Conservation (phyloP, 2,797 vertebrate genomes). For the Sphenopsis melanotis region DNA sequence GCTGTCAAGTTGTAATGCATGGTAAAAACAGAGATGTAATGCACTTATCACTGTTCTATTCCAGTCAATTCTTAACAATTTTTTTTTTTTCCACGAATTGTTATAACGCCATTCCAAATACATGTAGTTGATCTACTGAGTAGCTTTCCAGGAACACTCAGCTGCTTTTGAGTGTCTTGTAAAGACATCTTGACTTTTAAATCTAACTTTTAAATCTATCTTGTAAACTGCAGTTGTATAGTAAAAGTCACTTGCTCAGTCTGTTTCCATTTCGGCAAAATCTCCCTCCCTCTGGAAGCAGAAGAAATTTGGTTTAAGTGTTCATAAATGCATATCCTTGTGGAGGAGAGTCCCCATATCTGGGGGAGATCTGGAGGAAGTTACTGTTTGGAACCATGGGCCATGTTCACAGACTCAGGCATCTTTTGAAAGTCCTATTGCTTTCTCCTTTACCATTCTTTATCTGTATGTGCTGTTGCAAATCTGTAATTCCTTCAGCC, state of each 20-base stretch:
- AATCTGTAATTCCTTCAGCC: background rate
- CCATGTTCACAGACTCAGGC: background rate
- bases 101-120: background rate
- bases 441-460: background rate
- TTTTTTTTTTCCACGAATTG: background rate
- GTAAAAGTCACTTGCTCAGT: background rate
- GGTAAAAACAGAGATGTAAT: background rate
- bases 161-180: background rate
- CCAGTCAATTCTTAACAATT: background rate
- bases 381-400: background rate
- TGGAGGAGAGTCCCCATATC: background rate
- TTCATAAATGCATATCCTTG: background rate
- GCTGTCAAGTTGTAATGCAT: background rate
- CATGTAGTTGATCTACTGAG: background rate
- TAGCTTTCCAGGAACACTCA: background rate
- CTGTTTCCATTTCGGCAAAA: background rate
- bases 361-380: background rate
- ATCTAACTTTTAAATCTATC: background rate
- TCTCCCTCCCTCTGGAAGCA: background rate
- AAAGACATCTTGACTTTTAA: background rate
- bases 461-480: background rate
- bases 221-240: background rate
- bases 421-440: background rate
- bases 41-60: background rate
- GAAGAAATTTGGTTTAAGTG: background rate